Percentiles rank a stretch among this genome's conserved stretches.
Conservation (phyloP, 2,797 vertebrate species). For the Coranthus polyacanthus region DNA sequence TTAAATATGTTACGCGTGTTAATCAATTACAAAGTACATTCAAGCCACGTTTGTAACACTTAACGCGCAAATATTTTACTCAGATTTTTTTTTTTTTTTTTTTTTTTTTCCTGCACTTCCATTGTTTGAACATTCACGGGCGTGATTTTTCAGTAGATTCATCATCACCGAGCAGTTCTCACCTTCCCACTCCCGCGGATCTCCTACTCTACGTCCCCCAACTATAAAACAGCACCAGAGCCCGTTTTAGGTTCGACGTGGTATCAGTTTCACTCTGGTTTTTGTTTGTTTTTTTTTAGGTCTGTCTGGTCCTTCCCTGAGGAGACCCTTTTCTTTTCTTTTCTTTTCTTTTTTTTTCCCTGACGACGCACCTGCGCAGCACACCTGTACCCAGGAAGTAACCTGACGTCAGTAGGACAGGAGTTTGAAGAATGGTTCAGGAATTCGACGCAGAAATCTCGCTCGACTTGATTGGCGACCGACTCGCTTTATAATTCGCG, state of each 20-base stretch:
- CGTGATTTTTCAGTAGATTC: conserved; percentile 11
- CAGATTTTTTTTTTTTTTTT: background rate
- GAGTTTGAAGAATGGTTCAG: conserved; percentile 57
- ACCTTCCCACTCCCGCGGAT: conserved; percentile 30
- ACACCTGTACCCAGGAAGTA: conserved; percentile 72
- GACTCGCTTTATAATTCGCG: conserved; percentile 29
- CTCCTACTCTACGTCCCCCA: too few relatives aligned
- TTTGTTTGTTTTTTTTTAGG: accelerated
- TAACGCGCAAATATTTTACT: background rate
- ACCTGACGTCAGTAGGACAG: conserved; percentile 45
- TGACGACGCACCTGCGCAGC: conserved; percentile 32
- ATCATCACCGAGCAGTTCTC: conserved; percentile 27
- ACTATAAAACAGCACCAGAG: background rate
- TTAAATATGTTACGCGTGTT: too few relatives aligned
- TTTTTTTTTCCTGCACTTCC: background rate
- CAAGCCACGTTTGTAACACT: too few relatives aligned
- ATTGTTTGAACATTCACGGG: conserved; percentile 18
- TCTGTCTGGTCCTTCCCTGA: background rate
- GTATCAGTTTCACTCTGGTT: background rate
- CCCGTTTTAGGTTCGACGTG: background rate
- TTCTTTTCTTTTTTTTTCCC: background rate
- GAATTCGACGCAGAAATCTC: conserved; percentile 77
- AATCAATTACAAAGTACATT: too few relatives aligned
- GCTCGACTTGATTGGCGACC: conserved; percentile 67
- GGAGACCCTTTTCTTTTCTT: background rate